phyloP scores from a whole-genome alignment of 2,797 vertebrate species.

The Delichon dasypus region DNA sequence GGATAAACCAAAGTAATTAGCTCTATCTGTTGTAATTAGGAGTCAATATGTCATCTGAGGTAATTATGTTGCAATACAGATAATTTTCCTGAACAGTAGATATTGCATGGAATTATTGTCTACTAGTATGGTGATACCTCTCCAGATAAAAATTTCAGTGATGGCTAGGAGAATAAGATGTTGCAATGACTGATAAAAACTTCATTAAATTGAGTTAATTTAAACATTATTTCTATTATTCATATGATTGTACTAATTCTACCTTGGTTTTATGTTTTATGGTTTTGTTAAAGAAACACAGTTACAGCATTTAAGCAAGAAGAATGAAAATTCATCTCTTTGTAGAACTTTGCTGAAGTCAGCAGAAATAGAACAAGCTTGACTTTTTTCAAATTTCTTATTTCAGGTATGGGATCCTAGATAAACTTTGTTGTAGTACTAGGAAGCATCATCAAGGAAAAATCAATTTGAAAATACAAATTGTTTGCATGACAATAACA shows the following conservation, averaged over 20 bases:
- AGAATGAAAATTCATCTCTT: neutral
- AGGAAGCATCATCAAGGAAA: neutral
- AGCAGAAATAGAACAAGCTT: neutral
- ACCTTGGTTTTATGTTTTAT: neutral
- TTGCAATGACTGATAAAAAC: neutral
- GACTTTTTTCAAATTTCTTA: neutral
- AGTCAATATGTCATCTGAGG: constrained; percentile 39
- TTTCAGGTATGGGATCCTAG: neutral
- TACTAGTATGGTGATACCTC: neutral
- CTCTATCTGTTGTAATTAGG: constrained; percentile 50
- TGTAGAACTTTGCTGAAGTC: neutral
- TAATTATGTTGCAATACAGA: constrained; percentile 31
- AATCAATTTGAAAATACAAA: neutral
- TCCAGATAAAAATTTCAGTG: neutral
- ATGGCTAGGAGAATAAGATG: neutral
- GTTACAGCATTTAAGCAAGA: neutral
- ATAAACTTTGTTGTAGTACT: neutral
- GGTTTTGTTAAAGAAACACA: neutral
- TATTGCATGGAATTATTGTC: neutral
- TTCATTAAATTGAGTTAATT: neutral
- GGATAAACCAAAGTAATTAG: constrained; percentile 44
- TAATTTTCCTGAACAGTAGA: constrained; percentile 16
- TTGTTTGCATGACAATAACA: neutral
- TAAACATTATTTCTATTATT: neutral
- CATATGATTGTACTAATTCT: neutral